Evolutionary conservation across 1,140 invertebrate genomes (phyloP).

Genomic region (Limonius californicus): DNA sequence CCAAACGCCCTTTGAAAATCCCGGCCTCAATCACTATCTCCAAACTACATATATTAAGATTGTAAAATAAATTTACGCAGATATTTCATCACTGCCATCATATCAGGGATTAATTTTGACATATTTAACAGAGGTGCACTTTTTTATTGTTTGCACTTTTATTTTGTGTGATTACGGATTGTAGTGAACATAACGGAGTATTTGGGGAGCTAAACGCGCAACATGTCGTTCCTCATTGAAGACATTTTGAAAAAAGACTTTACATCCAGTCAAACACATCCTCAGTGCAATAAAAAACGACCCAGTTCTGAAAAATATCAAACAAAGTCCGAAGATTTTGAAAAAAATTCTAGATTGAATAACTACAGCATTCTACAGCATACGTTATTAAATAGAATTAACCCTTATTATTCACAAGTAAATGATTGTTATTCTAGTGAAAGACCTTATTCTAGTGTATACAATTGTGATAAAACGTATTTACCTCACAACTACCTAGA

Average conservation of each 20-base stretch:
- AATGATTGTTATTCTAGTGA: conserved; percentile 21
- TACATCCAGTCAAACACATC: neutral
- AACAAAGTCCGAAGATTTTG: neutral
- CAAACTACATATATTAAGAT: conserved; percentile 19
- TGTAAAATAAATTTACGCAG: neutral
- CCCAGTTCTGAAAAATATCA: neutral
- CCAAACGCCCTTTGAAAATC: conserved; percentile 21
- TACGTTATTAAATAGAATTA: conserved; percentile 22
- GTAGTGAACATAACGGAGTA: neutral
- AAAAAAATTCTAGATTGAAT: neutral
- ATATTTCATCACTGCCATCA: conserved; percentile 1
- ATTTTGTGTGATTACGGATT: neutral
- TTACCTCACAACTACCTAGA: conserved; percentile 8
- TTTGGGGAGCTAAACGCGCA: neutral
- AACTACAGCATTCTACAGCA: conserved; percentile 29
- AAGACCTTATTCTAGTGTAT: conserved; percentile 6
- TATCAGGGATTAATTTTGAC: neutral
- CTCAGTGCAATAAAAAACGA: neutral
- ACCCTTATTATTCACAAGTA: conserved; percentile 20
- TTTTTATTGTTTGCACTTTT: conserved; percentile 3
- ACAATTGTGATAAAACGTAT: conserved; percentile 22
- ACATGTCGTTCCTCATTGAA: conserved; percentile 32
- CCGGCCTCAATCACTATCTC: conserved; percentile 25
- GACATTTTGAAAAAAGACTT: conserved; percentile 30
- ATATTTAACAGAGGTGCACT: neutral